Conservation (phyloP, 2,113 vertebrate genomes). For the Gymnocephalus cernua region DNA sequence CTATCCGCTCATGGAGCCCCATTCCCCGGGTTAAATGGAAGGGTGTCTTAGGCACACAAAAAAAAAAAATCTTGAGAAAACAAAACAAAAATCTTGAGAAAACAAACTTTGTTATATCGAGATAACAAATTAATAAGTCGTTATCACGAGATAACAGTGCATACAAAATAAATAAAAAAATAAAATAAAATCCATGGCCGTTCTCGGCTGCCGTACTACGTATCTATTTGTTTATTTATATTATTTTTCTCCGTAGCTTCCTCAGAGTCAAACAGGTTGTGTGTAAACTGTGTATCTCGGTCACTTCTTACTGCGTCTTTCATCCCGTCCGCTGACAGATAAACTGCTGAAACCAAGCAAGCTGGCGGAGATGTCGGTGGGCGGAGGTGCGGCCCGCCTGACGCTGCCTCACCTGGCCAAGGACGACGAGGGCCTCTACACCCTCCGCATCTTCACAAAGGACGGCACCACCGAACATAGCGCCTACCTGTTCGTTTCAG, state of each 20-base stretch:
- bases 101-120: too few species aligned
- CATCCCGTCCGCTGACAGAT: constrained; percentile 77
- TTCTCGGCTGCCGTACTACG: too few species aligned
- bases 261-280: not conserved
- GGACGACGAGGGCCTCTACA: constrained; percentile 98
- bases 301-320: not conserved
- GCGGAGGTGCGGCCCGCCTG: constrained; percentile 89
- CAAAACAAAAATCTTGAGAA: too few species aligned
- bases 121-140: too few species aligned
- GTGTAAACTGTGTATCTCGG: not conserved
- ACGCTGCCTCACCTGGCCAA: constrained; percentile 93
- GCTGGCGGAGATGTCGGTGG: constrained; percentile 88
- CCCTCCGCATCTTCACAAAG: constrained; percentile 90
- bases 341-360: constrained; percentile 87
- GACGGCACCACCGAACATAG: constrained; percentile 92
- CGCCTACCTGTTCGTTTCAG: constrained; percentile 95
- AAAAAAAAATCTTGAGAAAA: too few species aligned
- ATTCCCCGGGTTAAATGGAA: too few species aligned
- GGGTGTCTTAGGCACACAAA: too few species aligned
- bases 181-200: too few species aligned
- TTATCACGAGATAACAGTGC: too few species aligned
- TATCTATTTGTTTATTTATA: not conserved
- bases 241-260: not conserved
- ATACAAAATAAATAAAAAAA: too few species aligned
- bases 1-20: too few species aligned